phyloP scores from a whole-genome alignment of 2,113 vertebrate genomes.

The Dendropsophus ebraccatus region DNA sequence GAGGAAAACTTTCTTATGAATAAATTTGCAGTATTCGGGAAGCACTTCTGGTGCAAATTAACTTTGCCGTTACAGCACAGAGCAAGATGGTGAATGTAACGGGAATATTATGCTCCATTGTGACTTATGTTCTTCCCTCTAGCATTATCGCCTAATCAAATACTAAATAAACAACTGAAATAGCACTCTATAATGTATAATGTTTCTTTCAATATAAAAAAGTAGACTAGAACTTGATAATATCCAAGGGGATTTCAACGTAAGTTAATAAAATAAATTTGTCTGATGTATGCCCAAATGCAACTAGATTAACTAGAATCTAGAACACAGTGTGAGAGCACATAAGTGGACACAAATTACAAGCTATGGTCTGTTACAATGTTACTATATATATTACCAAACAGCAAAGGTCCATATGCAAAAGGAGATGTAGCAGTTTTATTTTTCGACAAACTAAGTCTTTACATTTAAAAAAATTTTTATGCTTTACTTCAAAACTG shows the following conservation, averaged over 20 bases:
- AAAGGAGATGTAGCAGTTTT: too few species aligned
- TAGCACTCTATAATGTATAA: neutral
- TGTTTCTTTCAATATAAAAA: neutral
- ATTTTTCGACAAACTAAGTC: too few species aligned
- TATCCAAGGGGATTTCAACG: neutral
- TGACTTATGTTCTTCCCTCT: neutral
- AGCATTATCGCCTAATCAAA: conserved; percentile 7
- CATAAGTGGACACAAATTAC: neutral
- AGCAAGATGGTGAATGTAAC: conserved; percentile 9
- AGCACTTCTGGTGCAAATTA: conserved; percentile 53
- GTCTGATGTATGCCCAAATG: neutral
- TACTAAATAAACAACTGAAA: conserved; percentile 23
- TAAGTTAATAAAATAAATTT: neutral
- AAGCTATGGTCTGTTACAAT: neutral
- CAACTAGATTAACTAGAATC: neutral
- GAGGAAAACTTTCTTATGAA: conserved; percentile 72
- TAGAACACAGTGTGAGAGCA: neutral
- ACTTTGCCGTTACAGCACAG: conserved; percentile 4
- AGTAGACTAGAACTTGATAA: neutral
- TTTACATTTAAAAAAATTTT: too few species aligned
- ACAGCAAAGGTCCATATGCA: neutral
- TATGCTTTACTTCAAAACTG: too few species aligned
- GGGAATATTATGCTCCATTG: neutral
- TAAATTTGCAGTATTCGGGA: conserved; percentile 47
- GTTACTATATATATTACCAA: neutral